phyloP scores from a whole-genome alignment of 2,888 invertebrate genomes.

The Pachymerium ferrugineum region DNA sequence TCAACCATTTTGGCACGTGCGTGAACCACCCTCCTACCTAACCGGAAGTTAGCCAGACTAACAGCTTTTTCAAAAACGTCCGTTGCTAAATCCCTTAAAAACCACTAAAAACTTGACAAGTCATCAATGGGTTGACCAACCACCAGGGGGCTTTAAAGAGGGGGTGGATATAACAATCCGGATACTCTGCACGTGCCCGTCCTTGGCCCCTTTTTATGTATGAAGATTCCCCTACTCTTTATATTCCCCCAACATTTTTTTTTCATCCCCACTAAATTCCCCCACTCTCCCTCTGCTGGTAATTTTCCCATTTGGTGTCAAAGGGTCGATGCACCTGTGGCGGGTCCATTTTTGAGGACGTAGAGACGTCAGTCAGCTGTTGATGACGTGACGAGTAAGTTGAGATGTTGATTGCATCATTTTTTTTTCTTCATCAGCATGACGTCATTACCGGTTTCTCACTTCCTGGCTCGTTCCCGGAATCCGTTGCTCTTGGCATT shows the following conservation, averaged over 20 bases:
- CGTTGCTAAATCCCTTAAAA: background rate
- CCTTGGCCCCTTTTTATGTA: background rate
- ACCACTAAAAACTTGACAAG: background rate
- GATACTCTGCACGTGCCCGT: background rate
- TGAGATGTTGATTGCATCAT: background rate
- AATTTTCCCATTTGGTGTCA: background rate
- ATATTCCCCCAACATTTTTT: background rate
- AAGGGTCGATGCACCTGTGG: background rate
- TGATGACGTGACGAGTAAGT: background rate
- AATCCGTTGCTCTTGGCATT: background rate
- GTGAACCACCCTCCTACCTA: too few relatives aligned
- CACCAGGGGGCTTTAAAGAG: background rate
- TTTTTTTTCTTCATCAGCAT: background rate
- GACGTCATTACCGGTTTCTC: background rate
- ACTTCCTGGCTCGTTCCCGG: background rate
- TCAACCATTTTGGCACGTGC: background rate
- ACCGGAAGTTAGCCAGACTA: background rate
- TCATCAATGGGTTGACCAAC: too few relatives aligned
- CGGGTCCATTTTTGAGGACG: background rate
- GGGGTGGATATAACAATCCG: background rate
- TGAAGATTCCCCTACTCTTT: background rate
- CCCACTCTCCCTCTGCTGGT: background rate
- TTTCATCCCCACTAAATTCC: too few relatives aligned
- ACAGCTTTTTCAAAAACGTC: background rate
- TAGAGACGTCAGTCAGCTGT: background rate